Conservation (phyloP, 2,113 vertebrate species). For the Clupea harengus region DNA sequence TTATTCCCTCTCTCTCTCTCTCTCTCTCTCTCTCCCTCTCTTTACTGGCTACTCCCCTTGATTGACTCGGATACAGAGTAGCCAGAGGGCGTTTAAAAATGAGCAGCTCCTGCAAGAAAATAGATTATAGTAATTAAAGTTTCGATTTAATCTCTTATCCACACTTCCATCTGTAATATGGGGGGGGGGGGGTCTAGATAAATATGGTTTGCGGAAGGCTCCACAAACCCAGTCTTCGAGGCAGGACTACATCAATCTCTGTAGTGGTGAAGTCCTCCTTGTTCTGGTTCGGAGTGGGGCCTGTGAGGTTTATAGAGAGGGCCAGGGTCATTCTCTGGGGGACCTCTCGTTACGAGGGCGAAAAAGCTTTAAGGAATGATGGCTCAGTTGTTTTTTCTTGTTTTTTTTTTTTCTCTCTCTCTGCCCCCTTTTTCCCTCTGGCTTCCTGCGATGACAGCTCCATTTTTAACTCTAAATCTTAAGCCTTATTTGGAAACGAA, state of each 20-base stretch:
- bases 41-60: not conserved
- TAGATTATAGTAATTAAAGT: slow-evolving; percentile 46
- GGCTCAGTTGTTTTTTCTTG: slow-evolving; percentile 19
- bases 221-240: slow-evolving; percentile 29
- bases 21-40: not conserved
- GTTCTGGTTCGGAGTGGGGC: not conserved
- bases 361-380: not conserved
- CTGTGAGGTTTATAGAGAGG: slow-evolving; percentile 10
- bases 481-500: slow-evolving; percentile 31
- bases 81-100: slow-evolving; percentile 30
- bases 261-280: not conserved
- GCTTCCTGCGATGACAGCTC: slow-evolving; percentile 33
- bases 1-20: not conserved
- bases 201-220: slow-evolving; percentile 20
- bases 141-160: slow-evolving; percentile 48
- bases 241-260: slow-evolving; percentile 13
- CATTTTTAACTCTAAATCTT: slow-evolving; percentile 15
- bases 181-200: slow-evolving; percentile 10
- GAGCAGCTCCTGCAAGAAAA: slow-evolving; percentile 24
- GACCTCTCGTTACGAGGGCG: slow-evolving; percentile 12
- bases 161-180: slow-evolving; percentile 40
- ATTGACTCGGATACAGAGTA: slow-evolving; percentile 2
- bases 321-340: not conserved
- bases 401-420: not conserved
- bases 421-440: not conserved